Evolutionary conservation across 1,140 invertebrate genomes (phyloP), one percentile per base, ranked within the genome.

Genomic region (Drosophila watanabei): DNA sequence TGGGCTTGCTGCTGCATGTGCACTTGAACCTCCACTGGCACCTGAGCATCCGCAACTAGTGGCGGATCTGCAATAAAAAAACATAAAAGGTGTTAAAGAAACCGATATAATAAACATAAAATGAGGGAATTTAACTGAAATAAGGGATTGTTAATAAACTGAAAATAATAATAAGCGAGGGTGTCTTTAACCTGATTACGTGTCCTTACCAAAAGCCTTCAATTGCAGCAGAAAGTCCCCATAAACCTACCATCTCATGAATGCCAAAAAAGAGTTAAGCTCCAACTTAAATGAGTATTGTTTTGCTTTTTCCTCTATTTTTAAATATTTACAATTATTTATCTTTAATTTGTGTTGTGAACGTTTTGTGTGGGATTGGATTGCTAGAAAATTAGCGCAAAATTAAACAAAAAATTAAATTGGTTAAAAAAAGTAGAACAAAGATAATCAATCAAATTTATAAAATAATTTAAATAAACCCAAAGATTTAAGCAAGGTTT

Each of bases 1-100:
- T 9, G 24, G 0, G 9, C 14, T 48, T 16, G 20, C 45, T 45
- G 39, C 16, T 39, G 11, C 39, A 14, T 2, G 5, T 39, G 39
- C 16, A 41, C 41, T 43, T 18, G 41, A 18, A 43, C n/a, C 18
- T 43, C 8, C 48, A 57, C 41, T 24, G 30, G 24, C 2, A 35
- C 30, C 43, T 71, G 59, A 5, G 41, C n/a, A 39, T 57, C 20
- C 46, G 28, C 10, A 33, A 35, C 28, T 28, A 32, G 10, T 4
- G 60, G 14, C 14, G 82, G 73, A 80, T 80, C 84, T 88, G 68
- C n/a, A 79, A 75, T 11, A 33, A 6, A 39, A 30, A 30, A 59
- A 43, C 9, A 35, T 18, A 71, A 32, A 20, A 43, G 28, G 14
- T 41, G 45, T 70, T n/a, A 24, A 13, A 20, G 14, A 33, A 33